phyloP scores from a whole-genome alignment of 2,888 invertebrate genomes.

The Ormyrus nitidulus region DNA sequence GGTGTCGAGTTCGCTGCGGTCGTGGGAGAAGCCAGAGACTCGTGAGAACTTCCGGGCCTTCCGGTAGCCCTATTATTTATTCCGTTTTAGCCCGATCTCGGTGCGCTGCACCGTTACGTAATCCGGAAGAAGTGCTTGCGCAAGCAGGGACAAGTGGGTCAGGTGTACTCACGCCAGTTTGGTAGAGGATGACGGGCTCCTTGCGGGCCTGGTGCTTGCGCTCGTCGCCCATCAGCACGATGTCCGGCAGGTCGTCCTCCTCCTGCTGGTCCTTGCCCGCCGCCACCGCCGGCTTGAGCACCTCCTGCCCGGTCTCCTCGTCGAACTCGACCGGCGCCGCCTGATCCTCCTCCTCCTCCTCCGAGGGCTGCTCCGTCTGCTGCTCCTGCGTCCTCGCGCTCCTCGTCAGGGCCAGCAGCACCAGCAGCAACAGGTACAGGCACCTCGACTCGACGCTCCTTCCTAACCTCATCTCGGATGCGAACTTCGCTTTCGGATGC shows the following conservation, averaged over 20 bases:
- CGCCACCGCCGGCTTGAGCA: conserved; percentile 62
- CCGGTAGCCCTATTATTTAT: conserved; percentile 72
- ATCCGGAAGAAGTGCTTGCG: conserved; percentile 53
- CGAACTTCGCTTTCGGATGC: too few species aligned
- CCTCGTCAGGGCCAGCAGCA: conserved; percentile 49
- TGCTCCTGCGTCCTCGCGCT: conserved; percentile 26
- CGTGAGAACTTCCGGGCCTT: conserved; percentile 76
- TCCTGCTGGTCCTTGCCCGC: conserved; percentile 60
- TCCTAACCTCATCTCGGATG: conserved; percentile 27
- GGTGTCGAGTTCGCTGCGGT: conserved; percentile 75
- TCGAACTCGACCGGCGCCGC: conserved; percentile 59
- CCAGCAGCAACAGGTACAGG: conserved; percentile 24
- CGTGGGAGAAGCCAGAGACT: conserved; percentile 74
- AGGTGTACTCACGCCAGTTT: conserved; percentile 82
- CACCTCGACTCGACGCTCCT: conserved; percentile 17
- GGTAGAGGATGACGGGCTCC: conserved; percentile 83
- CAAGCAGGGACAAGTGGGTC: background rate
- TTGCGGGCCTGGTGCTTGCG: conserved; percentile 57
- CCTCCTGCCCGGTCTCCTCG: conserved; percentile 65
- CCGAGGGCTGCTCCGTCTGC: background rate
- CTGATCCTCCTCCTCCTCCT: background rate
- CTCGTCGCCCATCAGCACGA: conserved; percentile 65
- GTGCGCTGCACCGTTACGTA: conserved; percentile 54
- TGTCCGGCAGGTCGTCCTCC: conserved; percentile 64
- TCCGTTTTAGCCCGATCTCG: conserved; percentile 66